Base-by-base conservation (phyloP, 2,113 vertebrate species). In the Tyto alba region DNA sequence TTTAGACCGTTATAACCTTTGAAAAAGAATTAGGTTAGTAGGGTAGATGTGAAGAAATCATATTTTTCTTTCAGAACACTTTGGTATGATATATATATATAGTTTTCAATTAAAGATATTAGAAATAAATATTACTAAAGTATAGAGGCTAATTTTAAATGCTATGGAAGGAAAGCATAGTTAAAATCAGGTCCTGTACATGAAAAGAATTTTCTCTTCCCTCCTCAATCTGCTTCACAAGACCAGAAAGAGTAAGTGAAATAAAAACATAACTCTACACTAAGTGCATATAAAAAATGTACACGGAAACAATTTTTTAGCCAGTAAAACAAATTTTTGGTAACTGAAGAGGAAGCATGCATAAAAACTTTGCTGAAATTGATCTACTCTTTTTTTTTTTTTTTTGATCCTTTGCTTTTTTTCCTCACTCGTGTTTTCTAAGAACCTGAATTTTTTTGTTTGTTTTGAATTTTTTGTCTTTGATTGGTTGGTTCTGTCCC, bases 71-170 rank as follows among this genome's bases (percentile, higher is more conserved):
- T 55, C 45, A 84, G 63, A 89, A 73, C 20, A 64, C 11, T 36
- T 75, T 64, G 21, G 67, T 67, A 53, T 4, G 8, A 75, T 0
- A 16, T 6, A 9, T 0, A 16, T 6, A 9, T 18, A 30, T 7
- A 25, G 12, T 45, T 83, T 75, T 82, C 11, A 72, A 14, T 63
- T 53, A 71, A 29, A 82, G 50, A 74, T 36, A 22, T 48, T 4
- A 43, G 30, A 80, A 41, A 71, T 13, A 92, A 88, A 32, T 59
- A 52, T n/a, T 38, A 38, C 38, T 76, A 29, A 19, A 63, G 56
- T 11, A 56, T 14, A 50, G 63, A 36, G 50, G 32, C 41, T 82
- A 48, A 57, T 81, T 81, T 43, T 25, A 63, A 76, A 76, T 6
- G 29, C 16, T 18, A 11, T 3, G 8, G 62, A 47, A 41, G 76